Conservation (phyloP, 2,113 vertebrate species). For the Neotragus moschatus region DNA sequence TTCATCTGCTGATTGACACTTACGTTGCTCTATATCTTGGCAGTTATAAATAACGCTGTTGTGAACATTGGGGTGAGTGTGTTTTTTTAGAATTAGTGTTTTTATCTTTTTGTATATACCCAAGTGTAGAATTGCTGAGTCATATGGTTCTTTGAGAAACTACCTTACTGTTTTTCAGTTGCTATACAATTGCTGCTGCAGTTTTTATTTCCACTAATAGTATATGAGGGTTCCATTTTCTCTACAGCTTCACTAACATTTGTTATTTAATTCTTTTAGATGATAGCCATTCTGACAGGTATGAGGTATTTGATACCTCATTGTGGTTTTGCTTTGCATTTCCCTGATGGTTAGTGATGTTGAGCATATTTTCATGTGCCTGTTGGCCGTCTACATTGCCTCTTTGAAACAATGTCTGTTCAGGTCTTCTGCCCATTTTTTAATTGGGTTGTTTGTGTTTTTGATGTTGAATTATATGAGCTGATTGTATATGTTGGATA, state of each 20-base stretch:
- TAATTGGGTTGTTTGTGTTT: neutral
- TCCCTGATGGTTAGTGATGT: neutral
- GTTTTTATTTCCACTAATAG: neutral
- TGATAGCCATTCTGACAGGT: neutral
- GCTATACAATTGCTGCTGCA: no score
- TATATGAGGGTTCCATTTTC: neutral
- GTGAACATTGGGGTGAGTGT: neutral
- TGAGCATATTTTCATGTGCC: neutral
- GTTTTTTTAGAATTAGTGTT: neutral
- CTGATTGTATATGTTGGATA: neutral
- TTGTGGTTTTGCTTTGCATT: neutral
- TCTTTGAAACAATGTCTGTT: neutral
- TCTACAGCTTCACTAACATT: neutral
- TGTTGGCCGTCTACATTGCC: neutral
- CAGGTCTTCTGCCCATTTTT: neutral
- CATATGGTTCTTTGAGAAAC: neutral
- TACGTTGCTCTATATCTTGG: neutral
- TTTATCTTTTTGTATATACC: neutral
- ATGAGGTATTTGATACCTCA: neutral
- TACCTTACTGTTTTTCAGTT: neutral
- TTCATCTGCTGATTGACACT: neutral
- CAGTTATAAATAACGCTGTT: neutral
- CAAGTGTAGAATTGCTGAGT: neutral
- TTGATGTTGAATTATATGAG: neutral
- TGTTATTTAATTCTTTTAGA: neutral